Base-by-base conservation (phyloP, 2,888 invertebrate species). In the Philhelius pedissequus region DNA sequence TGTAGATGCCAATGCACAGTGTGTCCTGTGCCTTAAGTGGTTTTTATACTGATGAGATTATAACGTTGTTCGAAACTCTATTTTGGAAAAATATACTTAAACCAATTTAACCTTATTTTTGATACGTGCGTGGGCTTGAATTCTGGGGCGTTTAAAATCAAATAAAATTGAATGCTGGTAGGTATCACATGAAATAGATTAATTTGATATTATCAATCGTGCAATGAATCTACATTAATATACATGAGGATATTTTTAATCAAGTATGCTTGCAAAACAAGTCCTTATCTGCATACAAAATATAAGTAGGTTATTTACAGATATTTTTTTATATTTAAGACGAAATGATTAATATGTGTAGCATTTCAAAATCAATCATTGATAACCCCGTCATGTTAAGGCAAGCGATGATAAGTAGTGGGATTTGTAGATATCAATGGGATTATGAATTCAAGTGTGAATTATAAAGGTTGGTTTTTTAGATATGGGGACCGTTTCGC, bases 41-140 rank as follows among this genome's bases (percentile, higher is more conserved):
- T 60, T 60, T 60, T 60, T 60, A 60, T 60, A 40, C 38, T 60
- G 60, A 60, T 60, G 60, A 40, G 38, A 60, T 60, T 60, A n/a
- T n/a, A 60, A 40, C 60, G 38, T 60, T 60, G n/a, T 60, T 40
- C 22, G 60, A 60, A 38, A 32, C 18, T 30, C 18, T 32, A 27
- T 32, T 30, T 30, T 48, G 22, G 22, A 25, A 6, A 13, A 45
- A 22, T 40, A 15, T 58, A 58, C 60, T 40, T 40, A 40, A n/a
- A 40, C 40, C 40, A 60, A 40, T 27, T 38, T 15, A 58, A 38
- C 58, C 38, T 58, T 58, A n/a, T 58, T 38, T 38, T 40, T 25
- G 35, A 13, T 25, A 25, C 0, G 25, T 25, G 60, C 25, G 60
- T 25, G 40, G 60, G 40, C 15, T 60, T 60, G 60, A 60, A 9